These are phyloP conservation scores for Rhabdophis nuchalis DNA, from an alignment of 2,797 vertebrate species.

Conservation along the genomic window DNA sequence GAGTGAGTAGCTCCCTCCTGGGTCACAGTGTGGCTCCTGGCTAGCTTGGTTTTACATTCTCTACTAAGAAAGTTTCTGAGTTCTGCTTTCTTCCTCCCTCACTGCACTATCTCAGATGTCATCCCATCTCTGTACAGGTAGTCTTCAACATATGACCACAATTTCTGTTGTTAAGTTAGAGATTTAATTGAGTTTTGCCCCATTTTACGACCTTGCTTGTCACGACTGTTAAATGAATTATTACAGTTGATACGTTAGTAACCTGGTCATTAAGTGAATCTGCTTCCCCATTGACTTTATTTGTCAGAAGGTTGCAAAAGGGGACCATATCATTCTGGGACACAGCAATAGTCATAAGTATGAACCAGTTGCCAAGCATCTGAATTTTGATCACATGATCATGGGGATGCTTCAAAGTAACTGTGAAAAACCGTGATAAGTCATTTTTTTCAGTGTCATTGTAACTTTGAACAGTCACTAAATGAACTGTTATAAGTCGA, in stretches of 20 bases:
- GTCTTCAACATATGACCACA: not conserved
- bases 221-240: not conserved
- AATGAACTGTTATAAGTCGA: not conserved
- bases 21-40: not conserved
- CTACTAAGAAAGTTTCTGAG: not conserved
- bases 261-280: not conserved
- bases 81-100: not conserved
- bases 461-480: not conserved
- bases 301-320: not conserved
- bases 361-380: not conserved
- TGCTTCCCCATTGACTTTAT: not conserved
- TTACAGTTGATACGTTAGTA: not conserved
- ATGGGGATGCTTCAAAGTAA: not conserved
- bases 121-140: not conserved
- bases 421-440: not conserved
- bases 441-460: not conserved
- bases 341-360: not conserved
- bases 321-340: not conserved
- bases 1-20: slow-evolving; percentile 79
- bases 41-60: not conserved
- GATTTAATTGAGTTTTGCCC: not conserved
- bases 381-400: not conserved
- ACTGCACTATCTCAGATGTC: not conserved
- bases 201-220: not conserved
- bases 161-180: not conserved